Evolutionary conservation across 37 sponge, comb jelly and placozoan species (phyloP).

Genomic region (Chondrosia reniformis): DNA sequence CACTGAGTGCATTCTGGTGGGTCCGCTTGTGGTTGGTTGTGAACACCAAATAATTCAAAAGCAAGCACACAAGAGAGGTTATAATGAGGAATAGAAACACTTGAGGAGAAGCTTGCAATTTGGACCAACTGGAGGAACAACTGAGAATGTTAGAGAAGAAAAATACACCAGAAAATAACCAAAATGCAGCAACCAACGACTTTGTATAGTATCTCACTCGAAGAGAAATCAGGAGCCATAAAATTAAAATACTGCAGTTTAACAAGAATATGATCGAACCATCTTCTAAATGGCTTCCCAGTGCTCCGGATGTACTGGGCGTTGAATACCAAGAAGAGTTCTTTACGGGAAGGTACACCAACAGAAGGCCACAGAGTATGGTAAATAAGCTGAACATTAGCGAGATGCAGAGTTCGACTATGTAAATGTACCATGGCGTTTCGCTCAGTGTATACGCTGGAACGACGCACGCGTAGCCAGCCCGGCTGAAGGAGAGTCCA

Average conservation of each 20-base stretch:
- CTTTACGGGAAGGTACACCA: not conserved
- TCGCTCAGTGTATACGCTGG: not conserved
- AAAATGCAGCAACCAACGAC: not conserved
- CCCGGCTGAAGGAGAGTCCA: constrained; percentile 12
- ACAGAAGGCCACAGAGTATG: not conserved
- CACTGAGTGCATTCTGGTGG: not conserved
- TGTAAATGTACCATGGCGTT: not conserved
- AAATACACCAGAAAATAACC: not conserved
- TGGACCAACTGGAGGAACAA: not conserved
- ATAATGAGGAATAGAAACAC: not conserved
- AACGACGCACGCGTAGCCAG: constrained; percentile 20
- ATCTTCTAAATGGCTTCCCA: not conserved
- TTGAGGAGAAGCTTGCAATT: not conserved
- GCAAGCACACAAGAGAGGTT: not conserved
- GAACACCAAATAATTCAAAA: not conserved
- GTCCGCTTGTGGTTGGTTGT: not conserved
- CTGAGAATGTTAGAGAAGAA: not conserved
- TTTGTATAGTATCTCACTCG: not conserved
- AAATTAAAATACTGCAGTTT: not conserved
- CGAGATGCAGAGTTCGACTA: not conserved
- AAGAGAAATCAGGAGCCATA: constrained; percentile 3
- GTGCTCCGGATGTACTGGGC: not conserved
- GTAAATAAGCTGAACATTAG: not conserved
- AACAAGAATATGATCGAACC: not conserved
- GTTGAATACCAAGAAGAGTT: too few species aligned